Evolutionary conservation across 2,113 vertebrate species (phyloP), one percentile per base, ranked within the genome.

Genomic region (Amia ocellicauda): DNA sequence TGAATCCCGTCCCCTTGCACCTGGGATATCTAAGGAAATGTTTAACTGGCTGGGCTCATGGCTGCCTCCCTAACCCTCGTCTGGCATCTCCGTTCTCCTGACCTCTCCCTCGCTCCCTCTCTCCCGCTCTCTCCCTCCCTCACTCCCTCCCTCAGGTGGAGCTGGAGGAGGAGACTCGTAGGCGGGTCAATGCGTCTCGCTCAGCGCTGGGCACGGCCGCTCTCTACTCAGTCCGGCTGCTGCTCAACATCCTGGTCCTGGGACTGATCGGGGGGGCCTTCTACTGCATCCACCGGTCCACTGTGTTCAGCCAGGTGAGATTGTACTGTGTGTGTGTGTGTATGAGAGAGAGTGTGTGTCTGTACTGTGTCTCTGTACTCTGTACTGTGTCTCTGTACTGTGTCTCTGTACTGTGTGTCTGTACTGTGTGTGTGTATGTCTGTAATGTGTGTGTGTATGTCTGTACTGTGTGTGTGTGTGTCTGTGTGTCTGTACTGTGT

Each of bases 81-180:
- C 52, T 51, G n/a, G 54, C 11, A 14, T 10, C 41, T 47, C 27
- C 36, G n/a, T 64, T 42, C n/a, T 40, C n/a, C 0, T 23, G 11
- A 11, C 22, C 27, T 52, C 2, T 47, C 7, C 26, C 28, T 50
- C 56, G 11, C 22, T 19, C 2, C 2, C 7, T 53, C 26, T 60
- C 9, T 24, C 3, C 31, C 22, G 19, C 36, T 24, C 28, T 17
- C 24, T 60, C n/a, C 45, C 17, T 47, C 59, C 54, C 19, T 56
- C 43, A 22, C 63, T 36, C 3, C 63, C 42, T 66, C 4, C 24
- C 1, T 51, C 74, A 96, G 94, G 80, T 95, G 79, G 91, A 94
- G 41, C 82, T 96, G 58, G 93, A 95, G 72, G 91, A 96, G 66
- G 85, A 91, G 2, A 63, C n/a, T 0, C 27, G 85, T 26, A 80